These are phyloP conservation scores for Chrysolina americana DNA, from an alignment of 2,888 invertebrate species.

Conservation along the genomic window DNA sequence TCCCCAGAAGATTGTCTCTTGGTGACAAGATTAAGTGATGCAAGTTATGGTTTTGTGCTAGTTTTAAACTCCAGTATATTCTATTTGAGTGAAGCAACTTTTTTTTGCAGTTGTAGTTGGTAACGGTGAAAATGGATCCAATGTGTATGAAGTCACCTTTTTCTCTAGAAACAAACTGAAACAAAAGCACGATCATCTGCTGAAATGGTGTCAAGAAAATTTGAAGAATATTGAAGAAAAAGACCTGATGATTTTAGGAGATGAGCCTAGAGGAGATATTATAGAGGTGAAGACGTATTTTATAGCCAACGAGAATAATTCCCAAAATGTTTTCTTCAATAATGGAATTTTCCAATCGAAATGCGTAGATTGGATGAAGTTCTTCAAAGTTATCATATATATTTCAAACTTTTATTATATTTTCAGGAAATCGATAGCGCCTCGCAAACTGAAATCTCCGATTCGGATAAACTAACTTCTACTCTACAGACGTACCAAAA, in stretches of 20 bases:
- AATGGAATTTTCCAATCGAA: no score
- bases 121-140: not conserved
- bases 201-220: conserved; percentile 61
- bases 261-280: conserved; percentile 30
- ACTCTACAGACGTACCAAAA: not conserved
- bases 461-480: not conserved
- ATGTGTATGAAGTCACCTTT: conserved; percentile 56
- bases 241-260: conserved; percentile 23
- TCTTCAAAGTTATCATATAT: no score
- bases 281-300: not conserved
- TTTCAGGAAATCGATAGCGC: conserved; percentile 6
- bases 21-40: no score
- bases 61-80: no score
- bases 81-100: no score
- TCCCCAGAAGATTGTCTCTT: no score
- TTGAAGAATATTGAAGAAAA: conserved; percentile 37
- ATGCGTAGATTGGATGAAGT: no score
- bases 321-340: no score
- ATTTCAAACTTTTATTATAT: no score
- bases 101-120: conserved; percentile 4
- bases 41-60: no score
- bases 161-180: conserved; percentile 56
- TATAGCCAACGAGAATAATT: no score
- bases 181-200: conserved; percentile 57
- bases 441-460: not conserved